Base-by-base conservation (phyloP, 2,797 vertebrate genomes). In the Varecia variegata region DNA sequence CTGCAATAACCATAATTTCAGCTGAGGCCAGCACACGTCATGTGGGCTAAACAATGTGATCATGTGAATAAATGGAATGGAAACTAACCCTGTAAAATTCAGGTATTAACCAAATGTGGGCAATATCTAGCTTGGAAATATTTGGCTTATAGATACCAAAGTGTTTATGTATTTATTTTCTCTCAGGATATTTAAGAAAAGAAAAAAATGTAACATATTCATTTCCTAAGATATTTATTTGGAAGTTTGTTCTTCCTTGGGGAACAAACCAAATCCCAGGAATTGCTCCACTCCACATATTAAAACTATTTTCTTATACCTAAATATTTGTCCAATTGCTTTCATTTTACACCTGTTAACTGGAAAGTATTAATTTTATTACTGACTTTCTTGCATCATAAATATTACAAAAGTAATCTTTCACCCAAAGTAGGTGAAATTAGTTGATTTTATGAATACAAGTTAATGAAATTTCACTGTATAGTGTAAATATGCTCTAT, bases 211-310 rank as follows among this genome's bases (percentile, higher is more conserved):
- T 67, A 74, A 68, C 35, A 35, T 43, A 87, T 76, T 82, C 86
- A 14, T 70, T 92, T 83, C 40, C 47, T 70, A 81, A 95, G 74
- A 76, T 95, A 76, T 81, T 71, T 89, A 89, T 85, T 94, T 95
- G 74, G 74, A 82, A 94, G 18, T 30, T 82, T 70, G 13, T 45
- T 77, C 32, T 60, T 86, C 45, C 40, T 18, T 50, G 45, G 1
- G 30, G 32, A 86, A 43, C 58, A 89, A 94, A 86, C 38, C 77
- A 35, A 95, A 81, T 81, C 47, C 58, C 45, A 89, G 54, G 35
- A 95, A 74, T 71, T 90, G n/a, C 20, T 87, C 54, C 21, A 88
- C 13, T 74, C 47, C 18, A 88, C 40, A 79, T 83, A 90, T 71
- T 77, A 70, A 90, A 94, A 86, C n/a, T 67, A 83, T 50, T 73